These are phyloP conservation scores for Choristoneura rosaceana DNA, from an alignment of 2,888 invertebrate species.

Conservation along the genomic window DNA sequence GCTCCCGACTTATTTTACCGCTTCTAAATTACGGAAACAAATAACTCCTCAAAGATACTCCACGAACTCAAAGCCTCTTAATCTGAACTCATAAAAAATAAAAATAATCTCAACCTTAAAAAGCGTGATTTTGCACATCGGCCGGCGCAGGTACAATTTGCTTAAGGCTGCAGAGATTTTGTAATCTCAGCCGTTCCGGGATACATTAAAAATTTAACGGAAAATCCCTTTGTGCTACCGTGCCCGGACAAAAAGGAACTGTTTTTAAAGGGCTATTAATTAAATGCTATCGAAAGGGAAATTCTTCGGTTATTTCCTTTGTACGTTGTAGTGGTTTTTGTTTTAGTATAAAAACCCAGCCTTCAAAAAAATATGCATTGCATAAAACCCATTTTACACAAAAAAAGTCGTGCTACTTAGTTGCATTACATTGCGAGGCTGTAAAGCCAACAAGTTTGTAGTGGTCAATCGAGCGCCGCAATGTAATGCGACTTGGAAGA, in stretches of 20 bases:
- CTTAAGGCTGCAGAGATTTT: constrained; percentile 12
- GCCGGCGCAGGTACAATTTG: constrained; percentile 16
- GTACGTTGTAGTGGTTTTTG: not conserved
- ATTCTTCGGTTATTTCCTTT: constrained; percentile 6
- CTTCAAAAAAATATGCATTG: too few species aligned
- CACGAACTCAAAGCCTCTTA: not conserved
- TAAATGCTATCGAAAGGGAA: constrained; percentile 25
- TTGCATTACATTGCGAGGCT: too few species aligned
- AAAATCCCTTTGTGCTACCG: constrained; percentile 34
- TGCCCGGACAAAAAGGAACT: not conserved
- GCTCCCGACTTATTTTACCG: not conserved
- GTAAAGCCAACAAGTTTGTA: too few species aligned
- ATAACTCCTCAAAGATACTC: constrained; percentile 7
- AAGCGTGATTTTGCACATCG: constrained; percentile 16
- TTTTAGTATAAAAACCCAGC: not conserved
- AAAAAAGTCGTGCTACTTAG: too few species aligned
- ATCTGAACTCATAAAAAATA: constrained; percentile 20
- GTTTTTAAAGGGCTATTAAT: constrained; percentile 28
- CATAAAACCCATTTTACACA: too few species aligned
- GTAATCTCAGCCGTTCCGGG: constrained; percentile 20
- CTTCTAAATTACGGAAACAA: constrained; percentile 1
- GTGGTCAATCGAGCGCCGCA: too few species aligned
- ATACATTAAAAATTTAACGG: constrained; percentile 37
- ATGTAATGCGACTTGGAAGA: too few species aligned
- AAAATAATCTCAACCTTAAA: constrained; percentile 19